A percentile compares a stretch with the other conserved stretches of the same genome.
phyloP scores from a whole-genome alignment of 2,797 vertebrate genomes.

The Macropodus opercularis region DNA sequence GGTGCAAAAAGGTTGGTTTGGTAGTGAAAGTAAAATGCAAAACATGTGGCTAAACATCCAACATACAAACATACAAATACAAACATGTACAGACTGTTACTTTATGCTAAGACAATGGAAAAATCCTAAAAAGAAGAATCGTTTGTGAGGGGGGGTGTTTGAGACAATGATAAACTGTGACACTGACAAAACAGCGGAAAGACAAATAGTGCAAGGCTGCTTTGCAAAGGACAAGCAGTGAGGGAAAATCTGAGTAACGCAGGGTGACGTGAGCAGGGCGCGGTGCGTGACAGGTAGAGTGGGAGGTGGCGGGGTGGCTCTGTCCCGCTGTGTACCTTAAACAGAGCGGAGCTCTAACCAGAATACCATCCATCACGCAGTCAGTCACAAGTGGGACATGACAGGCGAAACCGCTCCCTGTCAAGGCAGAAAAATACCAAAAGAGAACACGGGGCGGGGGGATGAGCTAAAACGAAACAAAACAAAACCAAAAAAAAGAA shows the following conservation, averaged over 20 bases:
- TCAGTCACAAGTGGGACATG: slow-evolving; percentile 73
- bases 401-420: slow-evolving; percentile 67
- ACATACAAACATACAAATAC: no score
- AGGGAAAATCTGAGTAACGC: slow-evolving; percentile 49
- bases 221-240: slow-evolving; percentile 11
- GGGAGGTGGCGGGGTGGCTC: slow-evolving; percentile 47
- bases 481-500: slow-evolving; percentile 43
- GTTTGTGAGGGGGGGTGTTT: no score
- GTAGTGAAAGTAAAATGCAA: slow-evolving; percentile 7
- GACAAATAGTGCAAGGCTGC: slow-evolving; percentile 34
- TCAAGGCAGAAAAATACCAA: slow-evolving; percentile 59
- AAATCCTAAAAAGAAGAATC: slow-evolving; percentile 23
- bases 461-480: slow-evolving; percentile 27
- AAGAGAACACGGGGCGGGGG: slow-evolving; percentile 18
- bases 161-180: slow-evolving; percentile 30
- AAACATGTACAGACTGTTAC: slow-evolving; percentile 19
- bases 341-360: slow-evolving; percentile 65
- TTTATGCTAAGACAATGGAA: slow-evolving; percentile 10
- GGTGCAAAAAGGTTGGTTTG: background rate
- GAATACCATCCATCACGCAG: slow-evolving; percentile 71
- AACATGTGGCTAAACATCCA: slow-evolving; percentile 4
- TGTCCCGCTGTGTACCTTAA: slow-evolving; percentile 61
- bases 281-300: slow-evolving; percentile 64
- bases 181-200: slow-evolving; percentile 28
- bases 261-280: slow-evolving; percentile 52